Base-by-base conservation (phyloP, 2,113 vertebrate genomes). In the Oryzias curvinotus region DNA sequence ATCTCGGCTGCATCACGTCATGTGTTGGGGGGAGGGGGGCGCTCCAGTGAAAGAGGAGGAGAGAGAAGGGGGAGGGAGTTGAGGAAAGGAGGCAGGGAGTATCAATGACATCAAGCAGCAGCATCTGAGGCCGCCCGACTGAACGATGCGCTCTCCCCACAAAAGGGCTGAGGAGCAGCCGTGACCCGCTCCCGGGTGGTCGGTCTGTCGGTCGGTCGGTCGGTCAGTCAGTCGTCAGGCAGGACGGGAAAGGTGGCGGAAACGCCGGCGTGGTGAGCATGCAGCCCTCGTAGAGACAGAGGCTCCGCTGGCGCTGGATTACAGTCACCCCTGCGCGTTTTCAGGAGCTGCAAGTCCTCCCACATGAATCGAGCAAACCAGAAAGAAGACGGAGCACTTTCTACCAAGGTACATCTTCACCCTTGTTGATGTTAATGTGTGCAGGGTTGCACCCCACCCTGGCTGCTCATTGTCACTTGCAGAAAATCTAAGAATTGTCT, bases 1-100 rank as follows among this genome's bases (percentile, higher is more conserved):
- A 90, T 75, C 79, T 80, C 62, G 76, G 73, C 80, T 86, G 78
- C 89, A 89, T 90, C 87, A 89, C 89, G 87, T 89, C 85, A 89
- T 88, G 81, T 77, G 69, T 46, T 23, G 4, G 46, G 21, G 62
- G 68, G 58, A 16, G 60, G 61, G 53, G 62, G 41, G 78, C 8
- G 72, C 66, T 61, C 66, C 53, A 57, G 85, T 77, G 65, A 43
- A 51, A 57, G 73, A 70, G 65, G 47, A 48, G 57, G 48, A 53
- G 42, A 49, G 67, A 45, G 55, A 67, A 84, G 62, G 71, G 83
- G 80, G 86, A 87, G 83, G 84, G 85, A 82, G 83, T 72, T 85
- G 46, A 86, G 82, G 78, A 23, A 84, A 81, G 89, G 71, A 90
- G 82, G 77, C 78, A 78, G 81, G 69, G 75, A 85, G 85, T 78